Evolutionary conservation across 1,140 invertebrate genomes (phyloP), one percentile per base, ranked within the genome.

Genomic region (Apis dorsata): DNA sequence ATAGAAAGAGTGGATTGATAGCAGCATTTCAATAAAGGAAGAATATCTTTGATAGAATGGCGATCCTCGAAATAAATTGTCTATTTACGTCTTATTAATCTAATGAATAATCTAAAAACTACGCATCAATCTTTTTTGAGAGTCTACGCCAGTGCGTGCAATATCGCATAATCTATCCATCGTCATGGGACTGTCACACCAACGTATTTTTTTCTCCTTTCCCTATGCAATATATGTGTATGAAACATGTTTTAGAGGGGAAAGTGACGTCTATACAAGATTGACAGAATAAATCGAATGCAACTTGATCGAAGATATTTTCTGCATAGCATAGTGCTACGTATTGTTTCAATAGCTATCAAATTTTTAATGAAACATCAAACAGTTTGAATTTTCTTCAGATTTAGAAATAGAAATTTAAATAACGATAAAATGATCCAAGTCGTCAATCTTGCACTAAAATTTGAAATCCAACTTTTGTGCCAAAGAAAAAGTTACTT

Each of bases 101-200:
- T 5, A 44, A 44, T 44, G 34, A 3, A 44, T 44, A 44, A 44
- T 0, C 34, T 44, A 44, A 44, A 44, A 44, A 44, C 34, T 44
- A 44, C 5, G 34, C 5, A 44, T 44, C 34, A 44, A 34, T 55
- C 24, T 65, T 65, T 72, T 73, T 65, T 21, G 3, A 63, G 15
- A 51, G 28, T n/a, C 51, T 66, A 81, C 80, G 73, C 79, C 79
- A 75, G 17, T 81, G 62, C 44, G 55, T 19, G 63, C 55, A 76
- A 76, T 81, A 81, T 66, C 34, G 34, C 44, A 19, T 76, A 44
- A 5, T 75, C 63, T 81, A 81, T 68, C 49, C 73, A 73, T 73
- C 65, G 51, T 73, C 69, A 19, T 59, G 55, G 28, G 57, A 19
- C 49, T 72, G 62, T 81, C 72, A 81, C 62, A 72, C 53, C 19